Evolutionary conservation across 2,888 invertebrate species (phyloP), one percentile per base, ranked within the genome.

Genomic region (Corbicula japonica): DNA sequence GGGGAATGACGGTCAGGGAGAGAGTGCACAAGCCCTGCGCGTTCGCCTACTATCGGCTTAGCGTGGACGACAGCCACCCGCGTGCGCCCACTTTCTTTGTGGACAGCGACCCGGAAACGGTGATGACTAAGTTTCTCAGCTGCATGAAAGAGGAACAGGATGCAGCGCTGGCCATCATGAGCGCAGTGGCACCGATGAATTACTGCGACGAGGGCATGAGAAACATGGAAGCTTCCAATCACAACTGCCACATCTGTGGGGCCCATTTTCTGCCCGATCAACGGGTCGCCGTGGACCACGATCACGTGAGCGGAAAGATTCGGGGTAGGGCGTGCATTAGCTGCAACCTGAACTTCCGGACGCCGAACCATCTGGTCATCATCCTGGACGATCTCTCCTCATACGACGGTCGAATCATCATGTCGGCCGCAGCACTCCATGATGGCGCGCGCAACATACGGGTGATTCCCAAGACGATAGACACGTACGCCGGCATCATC

Each of bases 221-320:
- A 30, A 66, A 66, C n/a, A 32, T 54, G 12, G 54, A 52, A 23
- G 66, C 66, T 26, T 66, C 66, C 8, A 56, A 34, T n/a, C 38
- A 52, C 4, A 18, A 21, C 1, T 66, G 66, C 34, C 2, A 10
- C 18, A 10, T 32, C 30, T 66, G 65, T 21, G 3, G n/a, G 12
- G 56, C 52, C 5, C 54, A 35, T 1, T 66, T 66, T 26, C 54
- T 66, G 12, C 38, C 52, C 2, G 54, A 30, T 10, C 38, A 66
- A 1, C 30, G 35, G 10, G 41, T 66, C 8, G 35, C 6, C 15
- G 6, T 41, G 23, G 66, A 66, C 34, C 66, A 66, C n/a, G 28
- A 21, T 34, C 58, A 58, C 58, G n/a, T 34, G 15, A 58, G 12
- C 12, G 10, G n/a, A n/a, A n/a, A n/a, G n/a, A n/a, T n/a, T n/a